Evolutionary conservation across 2,113 vertebrate species (phyloP).

Genomic region (Etheostoma cragini): DNA sequence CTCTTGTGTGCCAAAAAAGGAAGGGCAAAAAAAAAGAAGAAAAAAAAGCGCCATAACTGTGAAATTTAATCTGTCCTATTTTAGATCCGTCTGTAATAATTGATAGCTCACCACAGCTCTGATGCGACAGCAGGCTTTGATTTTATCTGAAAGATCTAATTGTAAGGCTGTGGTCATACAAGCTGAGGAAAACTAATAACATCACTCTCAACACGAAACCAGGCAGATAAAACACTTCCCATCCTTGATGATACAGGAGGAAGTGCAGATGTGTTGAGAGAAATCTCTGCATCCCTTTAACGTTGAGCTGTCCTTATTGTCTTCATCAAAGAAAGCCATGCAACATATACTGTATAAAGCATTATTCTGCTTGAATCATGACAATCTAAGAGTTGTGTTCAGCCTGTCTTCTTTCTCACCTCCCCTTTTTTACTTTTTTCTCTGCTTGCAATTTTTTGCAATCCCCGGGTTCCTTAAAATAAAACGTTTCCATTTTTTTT

Average conservation of each 20-base stretch:
- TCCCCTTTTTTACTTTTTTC: neutral
- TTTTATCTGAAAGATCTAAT: slow-evolving; percentile 70
- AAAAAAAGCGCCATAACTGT: slow-evolving; percentile 41
- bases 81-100: slow-evolving; percentile 66
- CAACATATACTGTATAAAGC: slow-evolving; percentile 19
- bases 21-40: neutral
- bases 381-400: neutral
- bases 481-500: slow-evolving; percentile 40
- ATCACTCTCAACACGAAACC: slow-evolving; percentile 49
- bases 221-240: slow-evolving; percentile 46
- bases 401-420: neutral
- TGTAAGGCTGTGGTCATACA: slow-evolving; percentile 62
- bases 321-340: slow-evolving; percentile 18
- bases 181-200: slow-evolving; percentile 58
- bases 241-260: slow-evolving; percentile 42
- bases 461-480: slow-evolving; percentile 44
- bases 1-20: slow-evolving; percentile 11
- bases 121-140: slow-evolving; percentile 54
- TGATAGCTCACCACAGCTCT: slow-evolving; percentile 51
- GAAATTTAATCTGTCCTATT: slow-evolving; percentile 70
- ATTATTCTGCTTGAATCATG: slow-evolving; percentile 19
- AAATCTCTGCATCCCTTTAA: slow-evolving; percentile 23
- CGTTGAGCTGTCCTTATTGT: slow-evolving; percentile 27
- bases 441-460: slow-evolving; percentile 14
- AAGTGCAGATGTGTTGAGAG: slow-evolving; percentile 6